Conservation (phyloP, 2,888 invertebrate species). For the Alentia gelatinosa region DNA sequence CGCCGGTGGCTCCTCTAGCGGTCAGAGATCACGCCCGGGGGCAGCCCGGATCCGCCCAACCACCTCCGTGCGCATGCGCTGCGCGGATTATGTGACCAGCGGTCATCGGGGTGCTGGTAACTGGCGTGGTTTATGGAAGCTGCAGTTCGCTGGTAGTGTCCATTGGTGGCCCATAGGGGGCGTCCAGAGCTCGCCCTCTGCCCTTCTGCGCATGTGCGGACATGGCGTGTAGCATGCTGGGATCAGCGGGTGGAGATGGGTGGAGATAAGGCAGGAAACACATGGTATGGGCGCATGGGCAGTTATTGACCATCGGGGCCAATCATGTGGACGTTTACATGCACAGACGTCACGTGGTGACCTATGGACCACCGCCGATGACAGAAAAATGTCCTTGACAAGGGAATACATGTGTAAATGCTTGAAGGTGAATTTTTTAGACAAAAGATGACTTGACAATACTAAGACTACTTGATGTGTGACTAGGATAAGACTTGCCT, state of each 20-base stretch:
- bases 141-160: no score
- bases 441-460: no score
- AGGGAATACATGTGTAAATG: no score
- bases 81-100: constrained; percentile 7
- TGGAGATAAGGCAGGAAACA: not conserved
- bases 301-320: not conserved
- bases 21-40: not conserved
- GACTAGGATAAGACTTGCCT: no score
- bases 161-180: not conserved
- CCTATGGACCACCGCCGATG: no score
- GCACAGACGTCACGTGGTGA: no score
- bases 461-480: no score
- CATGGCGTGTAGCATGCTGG: not conserved
- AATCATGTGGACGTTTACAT: no score
- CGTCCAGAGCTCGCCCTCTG: not conserved
- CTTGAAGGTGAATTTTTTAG: no score
- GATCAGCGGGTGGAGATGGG: constrained; percentile 18
- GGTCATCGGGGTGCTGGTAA: not conserved
- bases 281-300: not conserved
- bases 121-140: no score
- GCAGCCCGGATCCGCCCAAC: not conserved
- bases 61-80: not conserved
- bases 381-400: no score
- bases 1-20: not conserved
- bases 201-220: not conserved